Evolutionary conservation across 2,113 vertebrate genomes (phyloP), one percentile per base, ranked within the genome.

Genomic region (Gallinago media): DNA sequence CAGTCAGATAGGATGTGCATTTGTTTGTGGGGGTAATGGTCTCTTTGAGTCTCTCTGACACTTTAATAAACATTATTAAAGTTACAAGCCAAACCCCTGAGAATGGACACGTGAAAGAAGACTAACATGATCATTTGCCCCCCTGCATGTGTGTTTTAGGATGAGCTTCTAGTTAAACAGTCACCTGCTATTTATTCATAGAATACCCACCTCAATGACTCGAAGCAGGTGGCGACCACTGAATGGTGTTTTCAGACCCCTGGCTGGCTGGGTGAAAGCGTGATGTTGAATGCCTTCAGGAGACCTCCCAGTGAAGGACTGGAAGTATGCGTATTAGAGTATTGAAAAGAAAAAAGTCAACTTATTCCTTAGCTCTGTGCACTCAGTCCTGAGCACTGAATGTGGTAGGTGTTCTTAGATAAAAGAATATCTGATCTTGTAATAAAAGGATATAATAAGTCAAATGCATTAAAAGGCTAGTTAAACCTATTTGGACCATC

Each of bases 201-300:
- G 38, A 66, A 72, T 44, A 32, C 12, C 19, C 21, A 31, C 31
- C 52, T 67, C 58, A 46, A 27, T 1, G 3, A n/a, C 55, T 54
- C 0, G 2, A 70, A 75, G 61, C 6, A 50, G 44, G 17, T 66
- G 52, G 31, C 0, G 2, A 61, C 23, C 21, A 10, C 31, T 65
- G 22, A 44, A 22, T 4, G 22, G 15, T n/a, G 32, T 66, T 88
- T 75, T 59, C 31, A 90, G 58, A 22, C 10, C 13, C 8, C 10
- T n/a, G 20, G 27, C 23, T 68, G 42, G 16, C 23, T 6, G 12
- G 29, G 34, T 72, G 74, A 56, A 72, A 52, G 14, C 0, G 0
- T 26, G 36, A 40, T 32, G 38, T 46, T 32, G 59, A 71, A 40
- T 27, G 25, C 20, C 73, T 84, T 32, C 25, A 18, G 21, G 55